Conservation (phyloP, 2,113 vertebrate species). For the Oncorhynchus kisutch region DNA sequence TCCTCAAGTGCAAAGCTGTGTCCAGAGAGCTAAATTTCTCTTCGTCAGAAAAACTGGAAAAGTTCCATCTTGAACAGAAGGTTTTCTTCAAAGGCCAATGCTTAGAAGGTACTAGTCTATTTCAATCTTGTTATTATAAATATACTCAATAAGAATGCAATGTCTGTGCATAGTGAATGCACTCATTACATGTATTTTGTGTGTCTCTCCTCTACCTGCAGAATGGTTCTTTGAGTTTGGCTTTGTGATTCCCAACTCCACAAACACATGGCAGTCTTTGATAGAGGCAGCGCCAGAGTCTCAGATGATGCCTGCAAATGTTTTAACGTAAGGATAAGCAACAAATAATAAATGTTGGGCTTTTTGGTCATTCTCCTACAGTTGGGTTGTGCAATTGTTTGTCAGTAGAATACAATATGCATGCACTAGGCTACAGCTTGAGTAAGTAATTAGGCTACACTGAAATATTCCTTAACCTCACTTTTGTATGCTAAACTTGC, state of each 20-base stretch:
- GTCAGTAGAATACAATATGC: too few species aligned
- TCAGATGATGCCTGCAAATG: slow-evolving; percentile 99
- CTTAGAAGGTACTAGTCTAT: slow-evolving; percentile 87
- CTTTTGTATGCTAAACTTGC: background rate
- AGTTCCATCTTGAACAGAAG: slow-evolving; percentile 98
- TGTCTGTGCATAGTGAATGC: background rate
- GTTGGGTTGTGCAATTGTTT: too few species aligned
- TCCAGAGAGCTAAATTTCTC: slow-evolving; percentile 98
- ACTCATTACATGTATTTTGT: background rate
- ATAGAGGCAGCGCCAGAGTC: slow-evolving; percentile 98
- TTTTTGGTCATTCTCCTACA: too few species aligned
- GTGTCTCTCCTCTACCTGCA: slow-evolving; percentile 52
- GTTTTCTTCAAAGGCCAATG: slow-evolving; percentile 99
- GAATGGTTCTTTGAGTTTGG: slow-evolving; percentile 99
- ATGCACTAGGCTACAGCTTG: too few species aligned
- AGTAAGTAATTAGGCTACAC: too few species aligned
- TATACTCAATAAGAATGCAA: background rate
- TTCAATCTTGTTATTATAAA: too few species aligned
- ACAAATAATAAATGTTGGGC: too few species aligned
- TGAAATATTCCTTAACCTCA: background rate
- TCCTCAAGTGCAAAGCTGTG: slow-evolving; percentile 97
- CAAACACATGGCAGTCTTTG: slow-evolving; percentile 99
- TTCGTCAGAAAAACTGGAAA: slow-evolving; percentile 96
- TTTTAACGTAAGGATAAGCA: slow-evolving; percentile 66
- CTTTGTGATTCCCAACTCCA: slow-evolving; percentile 98